These are phyloP conservation scores for Philereme transversata DNA, from an alignment of 2,888 invertebrate genomes.

Conservation along the genomic window DNA sequence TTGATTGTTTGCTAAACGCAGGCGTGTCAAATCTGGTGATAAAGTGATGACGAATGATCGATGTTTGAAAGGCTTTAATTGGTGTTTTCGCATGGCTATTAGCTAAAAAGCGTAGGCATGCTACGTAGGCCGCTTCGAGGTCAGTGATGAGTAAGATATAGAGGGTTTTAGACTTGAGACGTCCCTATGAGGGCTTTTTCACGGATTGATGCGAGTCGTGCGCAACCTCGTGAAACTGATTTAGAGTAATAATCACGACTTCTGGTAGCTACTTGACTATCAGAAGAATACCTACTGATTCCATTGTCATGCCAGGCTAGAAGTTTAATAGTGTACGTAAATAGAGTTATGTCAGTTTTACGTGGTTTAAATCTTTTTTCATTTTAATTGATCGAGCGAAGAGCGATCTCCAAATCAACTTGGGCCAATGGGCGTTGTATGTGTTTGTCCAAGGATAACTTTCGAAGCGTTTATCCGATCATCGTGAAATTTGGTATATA, in stretches of 20 bases:
- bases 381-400: no score
- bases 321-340: no score
- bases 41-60: conserved; percentile 37
- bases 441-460: no score
- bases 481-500: no score
- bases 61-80: conserved; percentile 53
- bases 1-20: conserved; percentile 63
- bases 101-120: conserved; percentile 41
- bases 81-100: conserved; percentile 47
- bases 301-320: no score
- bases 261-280: not conserved
- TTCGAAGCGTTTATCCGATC: no score
- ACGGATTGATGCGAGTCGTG: conserved; percentile 46
- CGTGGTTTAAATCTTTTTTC: no score
- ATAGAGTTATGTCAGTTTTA: no score
- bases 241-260: conserved; percentile 34
- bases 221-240: conserved; percentile 50
- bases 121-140: conserved; percentile 44
- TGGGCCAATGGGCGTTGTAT: no score
- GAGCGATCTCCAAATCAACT: no score
- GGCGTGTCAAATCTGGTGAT: conserved; percentile 24
- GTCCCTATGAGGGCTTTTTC: conserved; percentile 41
- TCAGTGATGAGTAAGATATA: conserved; percentile 36
- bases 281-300: no score
- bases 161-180: conserved; percentile 22